Evolutionary conservation across 2,888 invertebrate species (phyloP), one percentile per base, ranked within the genome.

Genomic region (Clistopyga incitator): DNA sequence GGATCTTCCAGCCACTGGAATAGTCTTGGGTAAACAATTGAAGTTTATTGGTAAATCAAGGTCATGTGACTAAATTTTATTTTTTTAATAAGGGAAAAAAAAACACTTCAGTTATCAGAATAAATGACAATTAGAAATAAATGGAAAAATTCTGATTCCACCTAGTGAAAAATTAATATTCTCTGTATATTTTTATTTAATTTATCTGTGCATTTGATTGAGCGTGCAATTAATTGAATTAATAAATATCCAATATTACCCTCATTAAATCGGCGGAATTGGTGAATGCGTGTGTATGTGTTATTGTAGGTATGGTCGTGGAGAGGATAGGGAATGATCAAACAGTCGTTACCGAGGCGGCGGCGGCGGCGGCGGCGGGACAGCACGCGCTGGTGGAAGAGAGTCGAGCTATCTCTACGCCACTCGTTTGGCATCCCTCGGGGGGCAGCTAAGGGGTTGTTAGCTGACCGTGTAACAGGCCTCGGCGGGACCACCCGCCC

Each of bases 391-490:
- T 20, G 25, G 50, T 34, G 75, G 64, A 52, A 75, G 20, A 52
- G 64, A 59, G 77, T 64, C 84, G 85, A 87, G 86, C 87, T 88
- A 88, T 88, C 85, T 74, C 77, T 54, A 38, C 72, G 64, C 72
- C 81, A 86, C 86, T 87, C 86, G 86, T 88, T 90, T 87, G 87
- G 87, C 85, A 84, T 88, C 88, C 87, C 88, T 87, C 82, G 82
- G 84, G 90, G 86, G 81, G 85, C 76, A 86, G 87, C 88, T 89
- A 90, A 90, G 90, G 89, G 90, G 90, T 91, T 91, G 91, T 91
- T 91, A 90, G 90, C 90, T 90, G 90, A 90, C 90, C 90, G 89
- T 90, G 90, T 91, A 91, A 90, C 90, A 90, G 90, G 90, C 90
- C 91, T 90, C 91, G 83, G 84, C 88, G 90, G 91, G 89, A 90